Evolutionary conservation across 2,113 vertebrate genomes (phyloP).

Genomic region (Lota lota): DNA sequence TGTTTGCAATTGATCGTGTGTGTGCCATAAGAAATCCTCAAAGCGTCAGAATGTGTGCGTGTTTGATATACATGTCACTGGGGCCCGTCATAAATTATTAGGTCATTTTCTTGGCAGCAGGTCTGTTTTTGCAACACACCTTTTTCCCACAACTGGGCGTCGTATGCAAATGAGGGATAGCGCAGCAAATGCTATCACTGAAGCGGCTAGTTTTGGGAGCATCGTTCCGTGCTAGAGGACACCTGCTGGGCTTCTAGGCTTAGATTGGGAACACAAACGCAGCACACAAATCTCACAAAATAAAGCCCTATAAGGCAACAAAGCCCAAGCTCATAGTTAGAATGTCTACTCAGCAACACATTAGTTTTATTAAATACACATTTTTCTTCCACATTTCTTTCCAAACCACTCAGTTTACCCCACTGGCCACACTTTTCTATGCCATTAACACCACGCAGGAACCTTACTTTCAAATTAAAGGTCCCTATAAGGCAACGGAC

Average conservation of each 20-base stretch:
- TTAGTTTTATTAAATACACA: too few relatives aligned
- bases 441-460: too few relatives aligned
- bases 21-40: constrained; percentile 43
- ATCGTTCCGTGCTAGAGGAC: background rate
- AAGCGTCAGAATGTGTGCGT: constrained; percentile 34
- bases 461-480: too few relatives aligned
- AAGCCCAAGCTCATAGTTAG: too few relatives aligned
- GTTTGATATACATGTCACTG: constrained; percentile 45
- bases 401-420: too few relatives aligned
- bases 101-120: constrained; percentile 30
- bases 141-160: constrained; percentile 17
- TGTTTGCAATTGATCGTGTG: constrained; percentile 43
- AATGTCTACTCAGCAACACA: too few relatives aligned
- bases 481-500: too few relatives aligned
- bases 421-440: too few relatives aligned
- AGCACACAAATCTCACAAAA: too few relatives aligned
- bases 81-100: constrained; percentile 51
- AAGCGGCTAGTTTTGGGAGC: constrained; percentile 8
- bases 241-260: background rate
- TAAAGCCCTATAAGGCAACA: too few relatives aligned
- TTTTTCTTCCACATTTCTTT: too few relatives aligned
- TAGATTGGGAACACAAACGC: too few relatives aligned
- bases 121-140: constrained; percentile 26
- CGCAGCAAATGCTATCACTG: constrained; percentile 25
- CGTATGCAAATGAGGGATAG: constrained; percentile 40